Evolutionary conservation across 2,888 invertebrate genomes (phyloP), one percentile per base, ranked within the genome.

Genomic region (Dysmachus trigonus): DNA sequence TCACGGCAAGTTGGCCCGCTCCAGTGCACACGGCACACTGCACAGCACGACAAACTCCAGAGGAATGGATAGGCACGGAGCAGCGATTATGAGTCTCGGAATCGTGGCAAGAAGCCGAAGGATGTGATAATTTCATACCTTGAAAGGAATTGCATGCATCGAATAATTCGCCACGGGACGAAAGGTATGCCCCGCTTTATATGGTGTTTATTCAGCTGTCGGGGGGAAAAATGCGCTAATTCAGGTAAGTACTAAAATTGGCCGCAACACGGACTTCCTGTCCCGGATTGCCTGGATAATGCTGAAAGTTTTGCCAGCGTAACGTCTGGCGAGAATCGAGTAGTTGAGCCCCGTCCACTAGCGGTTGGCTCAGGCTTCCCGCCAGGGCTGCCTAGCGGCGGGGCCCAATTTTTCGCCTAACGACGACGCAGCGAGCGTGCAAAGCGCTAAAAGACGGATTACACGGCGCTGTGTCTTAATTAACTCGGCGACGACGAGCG

Each of bases 91-190:
- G 83, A 83, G n/a, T 83, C 83, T 83, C 38, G 83, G 47, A 83
- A 72, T 83, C 83, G 83, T 83, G 83, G 83, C 83, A 83, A 83
- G 83, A 83, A 83, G 83, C 83, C 83, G 72, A 83, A 83, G 83
- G 83, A 83, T 83, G 83, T 83, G 83, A 83, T 83, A 83, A 83
- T 83, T 83, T 83, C 83, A 83, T 83, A 83, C 83, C 83, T 83
- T 72, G 83, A 83, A 83, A 83, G 83, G 83, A 83, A 83, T 83
- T 83, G 83, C 83, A 83, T 83, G 83, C 83, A 83, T 72, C 83
- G 72, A 83, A 83, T 83, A 83, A 83, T 83, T 83, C 83, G 83
- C 72, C 83, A 83, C 83, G 72, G 83, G 83, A 83, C 83, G 72
- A 41, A 72, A 83, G 83, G 83, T 72, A 83, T 83, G 83, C 83